Evolutionary conservation across 2,797 vertebrate species (phyloP), one percentile per base, ranked within the genome.

Genomic region (Borostomias antarcticus): DNA sequence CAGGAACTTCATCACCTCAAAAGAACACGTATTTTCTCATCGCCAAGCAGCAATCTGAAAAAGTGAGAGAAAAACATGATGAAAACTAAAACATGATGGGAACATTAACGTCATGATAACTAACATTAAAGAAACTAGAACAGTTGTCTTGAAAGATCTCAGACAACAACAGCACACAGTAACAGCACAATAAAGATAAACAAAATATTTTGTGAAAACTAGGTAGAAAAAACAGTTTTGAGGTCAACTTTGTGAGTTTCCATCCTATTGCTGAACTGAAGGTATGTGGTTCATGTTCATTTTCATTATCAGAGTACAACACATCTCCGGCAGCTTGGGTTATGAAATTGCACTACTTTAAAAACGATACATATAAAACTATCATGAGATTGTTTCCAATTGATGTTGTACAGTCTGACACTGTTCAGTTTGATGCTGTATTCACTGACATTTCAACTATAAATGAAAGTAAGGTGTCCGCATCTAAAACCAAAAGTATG

Each of bases 21-120:
- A 68, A 85, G 9, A 45, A 85, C 52, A 1, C 85, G 73, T 10
- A 58, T 74, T 51, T 78, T 81, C 61, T 70, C 72, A 61, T 87
- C 85, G 40, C 85, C 85, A 58, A 87, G 37, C 72, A 87, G 58
- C 37, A 88, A 54, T 68, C 86, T 86, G 65, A 70, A 62, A 62
- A 11, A 61, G 9, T 54, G 61, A 0, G 61, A 13, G 66, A 50
- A 28, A 57, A 5, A 58, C 66, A 40, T 15, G 3, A 51, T 28
- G 10, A 64, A 7, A 29, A 57, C n/a, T 6, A 23, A 0, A 11
- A 8, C 5, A 56, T 30, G 21, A 50, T 10, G 5, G 21, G n/a
- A 7, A 52, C 4, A 54, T 50, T 43, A 25, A 15, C 33, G 54
- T 29, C n/a, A n/a, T n/a, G n/a, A n/a, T n/a, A n/a, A n/a, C n/a